Conservation (phyloP, 92 coral and sea anemone species). For the Umimayanthus kanabou region DNA sequence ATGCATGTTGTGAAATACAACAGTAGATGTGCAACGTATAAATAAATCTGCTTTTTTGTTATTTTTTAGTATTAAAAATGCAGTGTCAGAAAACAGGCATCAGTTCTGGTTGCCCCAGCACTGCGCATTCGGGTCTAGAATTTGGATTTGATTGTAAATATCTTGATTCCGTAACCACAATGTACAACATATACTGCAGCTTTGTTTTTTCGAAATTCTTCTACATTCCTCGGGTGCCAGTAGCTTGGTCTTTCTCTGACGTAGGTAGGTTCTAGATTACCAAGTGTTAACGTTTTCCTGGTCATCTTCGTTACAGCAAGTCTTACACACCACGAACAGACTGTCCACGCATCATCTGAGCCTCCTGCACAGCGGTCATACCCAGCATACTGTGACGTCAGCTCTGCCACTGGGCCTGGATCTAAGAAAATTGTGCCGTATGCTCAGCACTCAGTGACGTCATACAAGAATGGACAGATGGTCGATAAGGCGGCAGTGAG, state of each 20-base stretch:
- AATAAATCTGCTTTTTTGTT: too few relatives aligned
- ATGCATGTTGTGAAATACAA: too few relatives aligned
- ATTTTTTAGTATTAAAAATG: too few relatives aligned
- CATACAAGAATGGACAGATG: conserved; percentile 90
- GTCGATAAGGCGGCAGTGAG: conserved; percentile 57
- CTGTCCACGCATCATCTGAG: conserved; percentile 87
- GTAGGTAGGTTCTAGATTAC: too few relatives aligned
- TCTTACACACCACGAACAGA: conserved; percentile 95
- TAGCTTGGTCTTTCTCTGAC: neutral
- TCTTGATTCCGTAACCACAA: neutral
- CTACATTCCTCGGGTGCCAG: neutral
- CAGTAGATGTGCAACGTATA: too few relatives aligned
- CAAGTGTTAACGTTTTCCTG: neutral
- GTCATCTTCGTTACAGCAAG: conserved; percentile 68
- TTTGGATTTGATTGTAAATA: too few relatives aligned
- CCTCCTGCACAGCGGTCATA: conserved; percentile 94
- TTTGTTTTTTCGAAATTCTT: neutral
- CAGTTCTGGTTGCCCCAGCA: neutral
- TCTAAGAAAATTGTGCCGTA: conserved; percentile 96
- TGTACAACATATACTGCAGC: neutral
- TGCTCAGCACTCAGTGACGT: conserved; percentile 97
- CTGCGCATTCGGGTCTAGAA: too few relatives aligned
- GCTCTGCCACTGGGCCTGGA: conserved; percentile 92
- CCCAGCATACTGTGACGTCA: conserved; percentile 99
- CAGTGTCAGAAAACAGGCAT: too few relatives aligned